Evolutionary conservation across 2,888 invertebrate genomes (phyloP).

Genomic region (Colostygia pectinataria): DNA sequence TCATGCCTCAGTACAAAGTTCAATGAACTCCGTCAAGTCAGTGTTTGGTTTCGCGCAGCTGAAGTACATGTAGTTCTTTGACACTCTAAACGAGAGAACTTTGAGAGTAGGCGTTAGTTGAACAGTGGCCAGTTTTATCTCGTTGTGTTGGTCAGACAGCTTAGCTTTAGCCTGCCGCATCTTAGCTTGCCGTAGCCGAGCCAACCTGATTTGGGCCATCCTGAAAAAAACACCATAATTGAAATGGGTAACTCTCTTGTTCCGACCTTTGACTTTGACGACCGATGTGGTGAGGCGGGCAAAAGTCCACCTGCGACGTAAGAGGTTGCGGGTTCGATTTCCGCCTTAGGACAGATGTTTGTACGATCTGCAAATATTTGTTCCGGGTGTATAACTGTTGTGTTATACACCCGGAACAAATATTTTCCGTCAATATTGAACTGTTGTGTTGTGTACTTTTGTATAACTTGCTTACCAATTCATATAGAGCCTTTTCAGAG

Average conservation of each 20-base stretch:
- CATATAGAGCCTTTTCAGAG: constrained; percentile 48
- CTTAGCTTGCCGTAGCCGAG: constrained; percentile 39
- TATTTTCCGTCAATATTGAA: no score
- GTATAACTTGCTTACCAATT: constrained; percentile 43
- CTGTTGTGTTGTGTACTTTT: no score
- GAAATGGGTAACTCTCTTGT: no score
- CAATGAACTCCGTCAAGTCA: constrained; percentile 58
- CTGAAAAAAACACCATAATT: no score
- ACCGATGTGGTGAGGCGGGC: no score
- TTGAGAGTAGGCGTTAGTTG: constrained; percentile 52
- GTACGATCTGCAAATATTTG: no score
- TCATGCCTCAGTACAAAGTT: constrained; percentile 48
- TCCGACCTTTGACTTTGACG: no score
- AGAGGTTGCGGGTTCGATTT: no score
- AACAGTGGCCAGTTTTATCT: constrained; percentile 58
- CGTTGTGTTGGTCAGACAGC: constrained; percentile 33
- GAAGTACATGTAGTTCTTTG: constrained; percentile 62
- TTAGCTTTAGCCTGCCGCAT: constrained; percentile 17
- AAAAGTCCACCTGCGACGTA: no score
- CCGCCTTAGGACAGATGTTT: no score
- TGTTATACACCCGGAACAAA: no score
- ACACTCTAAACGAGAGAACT: constrained; percentile 64
- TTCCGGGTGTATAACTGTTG: no score
- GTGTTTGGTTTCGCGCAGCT: constrained; percentile 58
- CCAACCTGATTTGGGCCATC: constrained; percentile 26